Evolutionary conservation across 2,888 invertebrate genomes (phyloP).

Genomic region (Agriopis marginaria): DNA sequence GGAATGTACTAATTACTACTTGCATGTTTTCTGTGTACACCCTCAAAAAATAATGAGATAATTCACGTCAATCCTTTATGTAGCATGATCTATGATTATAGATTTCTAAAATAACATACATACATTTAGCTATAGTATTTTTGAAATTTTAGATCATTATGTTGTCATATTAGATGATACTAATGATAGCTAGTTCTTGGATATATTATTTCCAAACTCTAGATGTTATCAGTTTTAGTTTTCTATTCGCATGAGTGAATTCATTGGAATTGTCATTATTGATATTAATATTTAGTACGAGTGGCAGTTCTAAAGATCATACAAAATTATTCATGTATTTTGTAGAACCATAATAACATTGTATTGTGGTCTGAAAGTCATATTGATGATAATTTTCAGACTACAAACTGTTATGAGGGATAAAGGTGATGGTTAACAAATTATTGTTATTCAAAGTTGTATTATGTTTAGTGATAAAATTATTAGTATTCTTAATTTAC

Average conservation of each 20-base stretch:
- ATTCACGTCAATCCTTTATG: slow-evolving; percentile 60
- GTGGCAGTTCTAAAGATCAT: slow-evolving; percentile 34
- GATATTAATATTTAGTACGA: slow-evolving; percentile 19
- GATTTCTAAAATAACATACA: slow-evolving; percentile 41
- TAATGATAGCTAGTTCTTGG: slow-evolving; percentile 40
- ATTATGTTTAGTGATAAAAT: slow-evolving; percentile 11
- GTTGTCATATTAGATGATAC: slow-evolving; percentile 60
- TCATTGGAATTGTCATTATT: slow-evolving; percentile 20
- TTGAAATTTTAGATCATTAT: slow-evolving; percentile 52
- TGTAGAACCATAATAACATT: slow-evolving; percentile 37
- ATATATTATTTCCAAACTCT: slow-evolving; percentile 44
- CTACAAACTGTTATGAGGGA: slow-evolving; percentile 28
- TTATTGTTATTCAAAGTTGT: slow-evolving; percentile 21
- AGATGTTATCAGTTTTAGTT: slow-evolving; percentile 52
- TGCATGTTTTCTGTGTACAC: slow-evolving; percentile 80
- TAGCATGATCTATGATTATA: slow-evolving; percentile 69
- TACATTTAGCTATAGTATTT: slow-evolving; percentile 41
- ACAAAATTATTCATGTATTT: slow-evolving; percentile 17
- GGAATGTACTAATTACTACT: slow-evolving; percentile 81
- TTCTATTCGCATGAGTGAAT: slow-evolving; percentile 62
- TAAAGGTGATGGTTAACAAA: slow-evolving; percentile 40
- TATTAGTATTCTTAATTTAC: slow-evolving; percentile 7
- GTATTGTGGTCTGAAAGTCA: slow-evolving; percentile 49
- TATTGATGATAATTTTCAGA: slow-evolving; percentile 24
- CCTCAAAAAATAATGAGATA: slow-evolving; percentile 60